Evolutionary conservation across 2,797 vertebrate species (phyloP).

Genomic region (Argya squamiceps): DNA sequence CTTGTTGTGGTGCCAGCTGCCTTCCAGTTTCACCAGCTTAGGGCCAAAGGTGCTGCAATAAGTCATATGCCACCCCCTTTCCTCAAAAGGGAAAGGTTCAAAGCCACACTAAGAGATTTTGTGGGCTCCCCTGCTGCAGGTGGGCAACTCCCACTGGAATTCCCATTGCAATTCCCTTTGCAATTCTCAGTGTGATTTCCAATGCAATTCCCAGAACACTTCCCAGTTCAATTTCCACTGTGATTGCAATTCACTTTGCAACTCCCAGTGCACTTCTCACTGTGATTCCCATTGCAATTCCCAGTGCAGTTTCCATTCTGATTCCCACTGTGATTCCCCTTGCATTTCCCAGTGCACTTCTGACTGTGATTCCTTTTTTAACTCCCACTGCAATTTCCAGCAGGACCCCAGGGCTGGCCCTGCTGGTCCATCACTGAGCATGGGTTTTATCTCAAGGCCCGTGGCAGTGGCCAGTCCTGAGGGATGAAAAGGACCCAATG

Average conservation of each 20-base stretch:
- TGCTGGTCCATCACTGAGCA: background rate
- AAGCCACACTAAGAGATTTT: rapidly evolving
- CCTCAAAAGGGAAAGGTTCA: background rate
- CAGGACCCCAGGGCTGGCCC: background rate
- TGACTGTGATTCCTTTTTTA: background rate
- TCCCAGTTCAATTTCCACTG: background rate
- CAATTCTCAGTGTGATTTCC: background rate
- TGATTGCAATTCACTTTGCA: background rate
- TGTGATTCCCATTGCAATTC: background rate
- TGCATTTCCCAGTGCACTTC: background rate
- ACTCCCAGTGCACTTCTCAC: background rate
- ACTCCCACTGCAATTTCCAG: background rate
- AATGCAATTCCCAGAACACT: background rate
- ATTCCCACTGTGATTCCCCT: background rate
- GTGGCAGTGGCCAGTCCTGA: background rate
- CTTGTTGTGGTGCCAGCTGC: rapidly evolving
- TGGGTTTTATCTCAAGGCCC: background rate
- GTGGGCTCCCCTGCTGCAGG: background rate
- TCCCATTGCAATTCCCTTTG: background rate
- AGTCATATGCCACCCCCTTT: background rate
- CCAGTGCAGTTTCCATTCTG: background rate
- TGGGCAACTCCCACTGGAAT: background rate
- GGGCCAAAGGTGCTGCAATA: background rate
- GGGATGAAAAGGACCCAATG: background rate
- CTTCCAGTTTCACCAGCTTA: rapidly evolving